Conservation (phyloP, 2,113 vertebrate genomes). For the Acrocephalus kingi region DNA sequence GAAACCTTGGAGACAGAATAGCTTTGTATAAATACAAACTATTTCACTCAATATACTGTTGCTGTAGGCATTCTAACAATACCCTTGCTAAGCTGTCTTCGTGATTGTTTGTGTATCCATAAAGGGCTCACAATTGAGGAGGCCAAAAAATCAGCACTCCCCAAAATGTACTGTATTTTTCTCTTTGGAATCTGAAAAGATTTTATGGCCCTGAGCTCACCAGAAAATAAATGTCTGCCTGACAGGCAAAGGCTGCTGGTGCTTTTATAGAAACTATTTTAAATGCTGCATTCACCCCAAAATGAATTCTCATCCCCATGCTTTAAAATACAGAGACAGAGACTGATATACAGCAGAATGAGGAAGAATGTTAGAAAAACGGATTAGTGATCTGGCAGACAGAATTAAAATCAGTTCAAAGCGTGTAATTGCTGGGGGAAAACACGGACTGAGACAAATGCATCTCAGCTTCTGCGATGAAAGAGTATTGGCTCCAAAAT, state of each 20-base stretch:
- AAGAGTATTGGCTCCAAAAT: conserved; percentile 36
- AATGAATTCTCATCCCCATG: not conserved
- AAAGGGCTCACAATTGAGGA: not conserved
- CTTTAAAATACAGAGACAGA: not conserved
- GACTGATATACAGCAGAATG: not conserved
- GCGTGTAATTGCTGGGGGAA: not conserved
- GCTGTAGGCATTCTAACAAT: not conserved
- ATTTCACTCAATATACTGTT: not conserved
- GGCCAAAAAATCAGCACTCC: not conserved
- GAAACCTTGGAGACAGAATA: not conserved
- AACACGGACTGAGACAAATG: not conserved
- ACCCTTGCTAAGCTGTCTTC: not conserved
- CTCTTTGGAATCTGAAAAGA: not conserved
- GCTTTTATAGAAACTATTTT: not conserved
- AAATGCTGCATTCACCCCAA: not conserved
- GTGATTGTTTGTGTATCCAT: not conserved
- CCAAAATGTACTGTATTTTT: not conserved
- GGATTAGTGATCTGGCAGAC: not conserved
- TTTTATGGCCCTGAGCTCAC: not conserved
- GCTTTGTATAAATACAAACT: not conserved
- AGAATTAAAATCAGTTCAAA: not conserved
- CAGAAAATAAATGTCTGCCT: not conserved
- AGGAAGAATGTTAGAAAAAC: conserved; percentile 16
- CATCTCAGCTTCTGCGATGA: not conserved
- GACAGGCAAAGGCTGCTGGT: not conserved